These are phyloP conservation scores for Bombus haemorrhoidalis DNA, from an alignment of 1,140 invertebrate species.

Conservation along the genomic window DNA sequence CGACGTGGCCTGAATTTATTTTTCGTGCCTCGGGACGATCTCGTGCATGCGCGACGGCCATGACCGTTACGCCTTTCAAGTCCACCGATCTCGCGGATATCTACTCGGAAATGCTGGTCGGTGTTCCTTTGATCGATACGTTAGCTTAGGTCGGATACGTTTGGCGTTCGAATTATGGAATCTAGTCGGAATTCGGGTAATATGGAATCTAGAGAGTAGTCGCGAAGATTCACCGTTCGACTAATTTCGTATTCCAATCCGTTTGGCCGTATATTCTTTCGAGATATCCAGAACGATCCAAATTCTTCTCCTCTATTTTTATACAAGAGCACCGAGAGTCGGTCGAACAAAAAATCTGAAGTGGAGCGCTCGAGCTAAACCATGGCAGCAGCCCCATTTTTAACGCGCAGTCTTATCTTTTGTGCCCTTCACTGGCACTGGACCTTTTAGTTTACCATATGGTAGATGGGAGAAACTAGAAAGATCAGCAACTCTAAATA, in stretches of 20 bases:
- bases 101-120: neutral
- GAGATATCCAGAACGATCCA: neutral
- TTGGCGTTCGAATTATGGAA: neutral
- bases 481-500: neutral
- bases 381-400: neutral
- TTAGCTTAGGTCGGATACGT: neutral
- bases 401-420: neutral
- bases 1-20: constrained; percentile 19
- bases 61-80: neutral
- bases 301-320: constrained; percentile 4
- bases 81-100: neutral
- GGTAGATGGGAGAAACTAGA: neutral
- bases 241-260: neutral
- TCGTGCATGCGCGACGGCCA: neutral
- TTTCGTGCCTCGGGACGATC: neutral
- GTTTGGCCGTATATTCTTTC: neutral
- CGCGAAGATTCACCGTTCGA: neutral
- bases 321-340: too few species aligned
- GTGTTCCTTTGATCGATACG: neutral
- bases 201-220: neutral
- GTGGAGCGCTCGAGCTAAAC: neutral
- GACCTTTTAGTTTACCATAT: neutral
- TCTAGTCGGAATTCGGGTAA: neutral
- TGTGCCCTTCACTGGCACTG: neutral
- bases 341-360: neutral